phyloP scores from a whole-genome alignment of 2,888 invertebrate species.

The Cabera pusaria region DNA sequence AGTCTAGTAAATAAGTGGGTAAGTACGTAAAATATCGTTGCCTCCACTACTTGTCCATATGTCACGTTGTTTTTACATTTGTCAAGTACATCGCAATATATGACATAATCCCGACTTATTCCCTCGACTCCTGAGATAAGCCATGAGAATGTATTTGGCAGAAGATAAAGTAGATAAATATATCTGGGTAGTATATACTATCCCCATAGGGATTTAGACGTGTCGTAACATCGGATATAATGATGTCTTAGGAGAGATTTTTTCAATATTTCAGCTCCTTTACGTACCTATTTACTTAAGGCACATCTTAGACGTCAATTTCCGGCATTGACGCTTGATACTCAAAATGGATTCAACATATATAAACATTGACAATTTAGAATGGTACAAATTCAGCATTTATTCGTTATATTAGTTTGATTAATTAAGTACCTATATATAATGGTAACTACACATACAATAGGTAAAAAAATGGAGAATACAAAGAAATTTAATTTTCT shows the following conservation, averaged over 20 bases:
- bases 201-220: constrained; percentile 26
- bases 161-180: constrained; percentile 38
- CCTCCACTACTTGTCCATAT: constrained; percentile 31
- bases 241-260: constrained; percentile 21
- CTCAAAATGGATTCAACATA: no score
- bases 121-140: constrained; percentile 36
- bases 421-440: no score
- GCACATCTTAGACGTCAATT: no score
- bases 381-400: no score
- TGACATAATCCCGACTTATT: constrained; percentile 43
- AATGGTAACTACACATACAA: no score
- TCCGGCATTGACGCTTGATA: no score
- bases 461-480: no score
- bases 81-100: constrained; percentile 36
- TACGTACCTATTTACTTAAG: no score
- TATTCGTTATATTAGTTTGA: no score
- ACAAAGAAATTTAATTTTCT: no score
- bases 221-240: constrained; percentile 21
- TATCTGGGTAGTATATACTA: constrained; percentile 22
- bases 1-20: constrained; percentile 7
- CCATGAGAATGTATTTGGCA: constrained; percentile 39
- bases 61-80: constrained; percentile 45
- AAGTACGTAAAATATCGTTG: constrained; percentile 17
- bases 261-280: constrained; percentile 19
- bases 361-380: no score